Conservation (phyloP, 2,113 vertebrate species). For the Caranx ignobilis region DNA sequence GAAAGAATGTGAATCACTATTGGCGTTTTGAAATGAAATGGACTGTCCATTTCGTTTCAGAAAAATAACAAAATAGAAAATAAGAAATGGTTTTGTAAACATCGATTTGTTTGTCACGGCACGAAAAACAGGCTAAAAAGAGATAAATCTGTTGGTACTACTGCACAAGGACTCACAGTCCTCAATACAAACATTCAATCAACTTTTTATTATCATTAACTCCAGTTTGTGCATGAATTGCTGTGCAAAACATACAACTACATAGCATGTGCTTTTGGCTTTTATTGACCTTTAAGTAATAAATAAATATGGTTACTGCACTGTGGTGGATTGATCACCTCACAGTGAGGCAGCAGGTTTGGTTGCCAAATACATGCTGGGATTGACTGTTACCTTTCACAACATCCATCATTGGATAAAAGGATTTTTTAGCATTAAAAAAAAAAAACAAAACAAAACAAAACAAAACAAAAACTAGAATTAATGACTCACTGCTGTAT, state of each 20-base stretch:
- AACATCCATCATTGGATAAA: not conserved
- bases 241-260: not conserved
- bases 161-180: not conserved
- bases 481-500: no score
- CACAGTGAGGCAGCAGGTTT: no score
- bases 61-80: slow-evolving; percentile 22
- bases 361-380: not conserved
- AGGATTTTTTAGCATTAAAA: no score
- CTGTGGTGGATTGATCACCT: not conserved
- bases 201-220: not conserved
- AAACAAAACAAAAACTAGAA: no score
- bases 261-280: not conserved
- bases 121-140: slow-evolving; percentile 23
- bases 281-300: not conserved
- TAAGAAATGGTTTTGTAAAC: slow-evolving; percentile 13
- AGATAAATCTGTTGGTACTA: not conserved
- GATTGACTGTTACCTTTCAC: not conserved
- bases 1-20: slow-evolving; percentile 25
- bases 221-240: not conserved
- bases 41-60: not conserved
- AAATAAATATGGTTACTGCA: not conserved
- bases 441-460: no score
- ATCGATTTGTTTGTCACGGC: slow-evolving; percentile 16
- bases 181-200: not conserved
- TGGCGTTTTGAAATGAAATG: slow-evolving; percentile 2